Percentiles rank a stretch among this genome's conserved stretches.
These are phyloP conservation scores for Molossus alvarezi DNA, from an alignment of 2,797 vertebrate genomes.

Conservation along the genomic window DNA sequence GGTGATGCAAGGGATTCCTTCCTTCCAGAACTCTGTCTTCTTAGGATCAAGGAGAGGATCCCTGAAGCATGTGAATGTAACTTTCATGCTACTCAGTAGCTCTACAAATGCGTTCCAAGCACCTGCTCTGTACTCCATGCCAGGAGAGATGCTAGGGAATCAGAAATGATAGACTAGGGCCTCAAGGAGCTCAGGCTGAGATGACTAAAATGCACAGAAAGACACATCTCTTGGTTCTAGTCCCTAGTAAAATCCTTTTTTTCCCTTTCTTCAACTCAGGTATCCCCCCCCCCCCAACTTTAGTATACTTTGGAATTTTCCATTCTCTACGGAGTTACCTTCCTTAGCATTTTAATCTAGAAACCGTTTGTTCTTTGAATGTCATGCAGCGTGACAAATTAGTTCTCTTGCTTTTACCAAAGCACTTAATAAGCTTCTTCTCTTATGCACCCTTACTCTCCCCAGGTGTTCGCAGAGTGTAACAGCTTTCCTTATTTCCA, in stretches of 20 bases:
- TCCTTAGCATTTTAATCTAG: constrained; percentile 78
- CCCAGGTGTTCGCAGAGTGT: neutral
- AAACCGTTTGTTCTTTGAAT: constrained; percentile 78
- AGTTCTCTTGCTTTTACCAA: constrained; percentile 72
- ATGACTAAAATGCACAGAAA: constrained; percentile 66
- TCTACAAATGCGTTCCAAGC: neutral
- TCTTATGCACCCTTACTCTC: neutral
- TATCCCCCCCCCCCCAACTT: neutral
- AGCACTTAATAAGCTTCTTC: constrained; percentile 71
- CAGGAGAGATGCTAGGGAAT: constrained; percentile 20
- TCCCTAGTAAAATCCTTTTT: constrained; percentile 37
- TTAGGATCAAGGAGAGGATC: neutral
- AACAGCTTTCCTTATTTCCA: neutral
- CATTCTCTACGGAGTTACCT: constrained; percentile 54
- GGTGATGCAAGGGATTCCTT: neutral
- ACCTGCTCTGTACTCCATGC: neutral
- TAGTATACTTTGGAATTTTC: constrained; percentile 72
- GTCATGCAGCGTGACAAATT: constrained; percentile 82
- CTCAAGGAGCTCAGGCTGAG: constrained; percentile 68
- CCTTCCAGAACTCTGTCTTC: neutral
- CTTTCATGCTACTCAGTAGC: neutral
- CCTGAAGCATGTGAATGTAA: neutral
- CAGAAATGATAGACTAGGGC: constrained; percentile 68
- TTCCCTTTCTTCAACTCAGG: neutral
- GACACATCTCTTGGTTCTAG: constrained; percentile 65